Evolutionary conservation across 2,797 vertebrate genomes (phyloP).

Genomic region (Leuciscus waleckii): DNA sequence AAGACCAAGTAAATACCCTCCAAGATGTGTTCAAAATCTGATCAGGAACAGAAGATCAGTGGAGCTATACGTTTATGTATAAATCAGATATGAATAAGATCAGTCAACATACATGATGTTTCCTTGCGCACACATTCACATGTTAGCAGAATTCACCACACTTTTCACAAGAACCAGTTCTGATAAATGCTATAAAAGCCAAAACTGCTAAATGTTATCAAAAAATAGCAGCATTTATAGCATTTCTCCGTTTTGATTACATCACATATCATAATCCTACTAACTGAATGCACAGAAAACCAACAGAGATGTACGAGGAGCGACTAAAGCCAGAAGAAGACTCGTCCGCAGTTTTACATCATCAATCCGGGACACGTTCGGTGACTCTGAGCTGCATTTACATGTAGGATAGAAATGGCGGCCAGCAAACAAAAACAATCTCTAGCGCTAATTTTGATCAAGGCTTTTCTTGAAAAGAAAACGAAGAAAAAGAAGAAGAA

Average conservation of each 20-base stretch:
- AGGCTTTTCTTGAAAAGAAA: not conserved
- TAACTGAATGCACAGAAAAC: not conserved
- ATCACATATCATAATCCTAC: not conserved
- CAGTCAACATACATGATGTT: not conserved
- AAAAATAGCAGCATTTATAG: not conserved
- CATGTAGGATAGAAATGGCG: too few species aligned
- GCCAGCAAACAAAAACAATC: too few species aligned
- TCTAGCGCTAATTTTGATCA: too few species aligned
- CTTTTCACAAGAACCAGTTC: conserved; percentile 4
- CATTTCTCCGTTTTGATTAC: conserved; percentile 17
- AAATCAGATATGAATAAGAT: not conserved
- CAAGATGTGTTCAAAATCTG: not conserved
- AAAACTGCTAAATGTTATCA: conserved; percentile 40
- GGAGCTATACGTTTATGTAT: not conserved
- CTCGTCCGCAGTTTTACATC: too few species aligned
- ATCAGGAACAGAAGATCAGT: not conserved
- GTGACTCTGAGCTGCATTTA: too few species aligned
- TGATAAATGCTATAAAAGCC: conserved; percentile 27
- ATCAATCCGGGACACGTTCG: too few species aligned
- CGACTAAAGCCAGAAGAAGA: not conserved
- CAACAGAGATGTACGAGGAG: not conserved
- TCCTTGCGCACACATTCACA: not conserved
- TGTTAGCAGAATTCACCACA: not conserved
- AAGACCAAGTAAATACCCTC: conserved; percentile 4
- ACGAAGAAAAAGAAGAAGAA: too few species aligned